These are phyloP conservation scores for Drosophila pallidifrons DNA, from an alignment of 1,140 invertebrate species.

Conservation along the genomic window DNA sequence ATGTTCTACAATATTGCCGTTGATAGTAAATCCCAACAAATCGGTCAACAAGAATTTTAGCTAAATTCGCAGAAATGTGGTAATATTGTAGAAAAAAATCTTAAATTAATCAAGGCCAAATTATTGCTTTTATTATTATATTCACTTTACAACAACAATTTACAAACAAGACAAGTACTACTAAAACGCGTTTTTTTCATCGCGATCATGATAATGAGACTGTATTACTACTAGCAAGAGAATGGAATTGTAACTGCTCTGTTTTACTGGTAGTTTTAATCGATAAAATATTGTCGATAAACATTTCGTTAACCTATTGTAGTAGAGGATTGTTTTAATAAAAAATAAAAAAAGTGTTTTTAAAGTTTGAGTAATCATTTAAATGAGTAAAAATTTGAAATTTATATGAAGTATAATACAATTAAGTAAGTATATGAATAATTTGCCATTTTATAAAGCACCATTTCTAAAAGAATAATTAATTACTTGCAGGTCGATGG, in stretches of 20 bases:
- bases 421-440: background rate
- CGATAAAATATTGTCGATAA: background rate
- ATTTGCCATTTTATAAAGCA: background rate
- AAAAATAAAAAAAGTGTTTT: too few relatives aligned
- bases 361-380: too few relatives aligned
- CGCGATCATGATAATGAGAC: background rate
- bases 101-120: background rate
- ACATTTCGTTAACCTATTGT: background rate
- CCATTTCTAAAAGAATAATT: background rate
- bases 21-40: background rate
- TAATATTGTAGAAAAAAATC: too few relatives aligned
- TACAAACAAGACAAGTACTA: background rate
- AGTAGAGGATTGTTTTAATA: background rate
- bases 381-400: too few relatives aligned
- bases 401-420: too few relatives aligned
- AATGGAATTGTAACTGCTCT: background rate
- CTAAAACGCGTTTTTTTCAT: constrained; percentile 1
- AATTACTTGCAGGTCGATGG: background rate
- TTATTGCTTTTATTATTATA: background rate
- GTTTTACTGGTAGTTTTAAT: background rate
- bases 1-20: background rate
- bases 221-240: background rate
- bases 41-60: too few relatives aligned
- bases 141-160: background rate
- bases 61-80: too few relatives aligned